Evolutionary conservation across 2,113 vertebrate genomes (phyloP), one percentile per base, ranked within the genome.

Genomic region (Theristicus caerulescens): DNA sequence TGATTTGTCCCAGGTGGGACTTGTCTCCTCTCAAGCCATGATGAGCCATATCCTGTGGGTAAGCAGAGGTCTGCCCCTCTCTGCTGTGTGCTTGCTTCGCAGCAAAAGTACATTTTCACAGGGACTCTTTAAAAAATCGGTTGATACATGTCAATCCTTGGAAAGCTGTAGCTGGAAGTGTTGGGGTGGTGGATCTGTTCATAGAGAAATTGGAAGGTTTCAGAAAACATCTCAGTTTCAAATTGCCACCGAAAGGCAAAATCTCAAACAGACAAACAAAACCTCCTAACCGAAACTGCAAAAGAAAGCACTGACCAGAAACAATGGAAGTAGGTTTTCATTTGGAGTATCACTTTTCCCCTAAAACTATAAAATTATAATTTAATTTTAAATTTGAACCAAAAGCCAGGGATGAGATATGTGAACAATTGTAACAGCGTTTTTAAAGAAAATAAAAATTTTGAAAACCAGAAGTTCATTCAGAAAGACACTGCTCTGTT

Each of bases 41-140:
- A 16, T 22, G 31, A 7, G 31, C 51, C 34, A 24, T 20, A 38
- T 82, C 31, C 42, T 34, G 16, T 7, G 34, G 44, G 42, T 26
- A n/a, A 54, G 16, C 57, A 82, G 58, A 66, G 19, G 7, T 42
- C 73, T 69, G 57, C 40, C 54, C 29, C n/a, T 65, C 29, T 88
- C 66, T 79, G 57, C 84, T 3, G 0, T 9, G 13, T 49, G 36
- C 58, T 92, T 16, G 0, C 20, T 59, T 55, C 1, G 0, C 0
- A 2, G 58, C 29, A 51, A 52, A 96, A 80, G 49, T 29, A 31
- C 42, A 14, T 22, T 77, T 90, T 76, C 38, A 70, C 26, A 40
- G 7, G 24, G 21, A 36, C 12, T 3, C 49, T 73, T 73, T 72
- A 62, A 72, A 77, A 72, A 70, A 42, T 34, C 1, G 0, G 4